These are phyloP conservation scores for Conus ventricosus DNA, from an alignment of 1,140 invertebrate genomes.

Conservation along the genomic window DNA sequence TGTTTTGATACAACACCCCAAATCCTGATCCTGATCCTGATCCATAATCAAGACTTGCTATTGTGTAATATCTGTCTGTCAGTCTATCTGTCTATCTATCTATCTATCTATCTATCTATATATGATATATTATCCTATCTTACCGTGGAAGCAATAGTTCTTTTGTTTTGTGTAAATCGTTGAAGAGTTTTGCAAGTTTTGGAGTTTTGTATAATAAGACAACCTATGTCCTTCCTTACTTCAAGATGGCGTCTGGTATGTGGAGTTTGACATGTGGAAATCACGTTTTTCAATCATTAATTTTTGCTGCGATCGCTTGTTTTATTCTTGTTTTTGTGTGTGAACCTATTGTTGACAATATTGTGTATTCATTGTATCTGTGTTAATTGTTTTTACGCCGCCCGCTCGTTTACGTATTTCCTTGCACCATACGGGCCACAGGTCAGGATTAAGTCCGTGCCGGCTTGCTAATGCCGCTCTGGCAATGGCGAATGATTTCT, in stretches of 20 bases:
- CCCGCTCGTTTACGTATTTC: not conserved
- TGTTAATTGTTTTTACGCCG: not conserved
- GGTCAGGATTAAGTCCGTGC: too few species aligned
- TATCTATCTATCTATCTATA: too few species aligned
- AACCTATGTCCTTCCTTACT: constrained; percentile 2
- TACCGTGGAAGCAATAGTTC: too few species aligned
- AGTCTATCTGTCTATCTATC: too few species aligned
- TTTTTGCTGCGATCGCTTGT: not conserved
- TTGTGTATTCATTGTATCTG: not conserved
- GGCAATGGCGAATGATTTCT: too few species aligned
- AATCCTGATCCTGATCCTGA: too few species aligned
- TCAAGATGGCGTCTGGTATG: constrained; percentile 37
- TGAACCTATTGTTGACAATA: not conserved
- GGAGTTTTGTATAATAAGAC: not conserved
- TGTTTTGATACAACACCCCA: too few species aligned
- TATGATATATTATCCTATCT: too few species aligned
- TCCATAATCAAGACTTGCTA: too few species aligned
- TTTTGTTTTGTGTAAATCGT: not conserved
- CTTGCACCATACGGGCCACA: not conserved
- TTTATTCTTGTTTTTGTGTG: not conserved
- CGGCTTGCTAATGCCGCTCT: too few species aligned
- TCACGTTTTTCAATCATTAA: constrained; percentile 6
- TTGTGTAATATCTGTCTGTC: too few species aligned
- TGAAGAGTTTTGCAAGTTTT: not conserved
- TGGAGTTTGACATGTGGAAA: not conserved